Percentiles rank a stretch among this genome's conserved stretches.
Conservation (phyloP, 2,113 vertebrate species). For the Leucopternis melanops region DNA sequence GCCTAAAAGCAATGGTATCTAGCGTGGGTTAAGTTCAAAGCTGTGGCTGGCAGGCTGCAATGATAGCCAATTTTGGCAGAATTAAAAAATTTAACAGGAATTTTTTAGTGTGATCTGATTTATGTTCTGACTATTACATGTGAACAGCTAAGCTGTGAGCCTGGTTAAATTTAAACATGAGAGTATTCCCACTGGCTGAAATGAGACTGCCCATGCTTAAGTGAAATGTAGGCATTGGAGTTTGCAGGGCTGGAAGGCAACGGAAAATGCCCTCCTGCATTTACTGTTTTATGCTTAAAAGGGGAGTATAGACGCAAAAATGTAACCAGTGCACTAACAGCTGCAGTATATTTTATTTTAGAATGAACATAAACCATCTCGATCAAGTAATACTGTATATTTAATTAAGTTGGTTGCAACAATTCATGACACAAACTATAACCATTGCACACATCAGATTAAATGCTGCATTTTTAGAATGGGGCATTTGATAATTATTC, state of each 20-base stretch:
- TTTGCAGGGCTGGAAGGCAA: not conserved
- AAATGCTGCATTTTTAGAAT: not conserved
- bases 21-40: not conserved
- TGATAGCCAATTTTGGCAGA: not conserved
- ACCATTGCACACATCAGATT: not conserved
- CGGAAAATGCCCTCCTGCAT: not conserved
- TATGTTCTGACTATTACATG: not conserved
- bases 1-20: not conserved
- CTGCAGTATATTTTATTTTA: not conserved
- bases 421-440: not conserved
- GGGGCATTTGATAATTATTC: not conserved
- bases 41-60: not conserved
- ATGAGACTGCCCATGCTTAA: not conserved
- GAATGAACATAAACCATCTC: not conserved
- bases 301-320: not conserved
- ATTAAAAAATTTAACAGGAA: not conserved
- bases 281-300: not conserved
- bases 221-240: not conserved
- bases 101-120: not conserved
- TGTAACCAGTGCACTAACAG: not conserved
- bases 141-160: not conserved
- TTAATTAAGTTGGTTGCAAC: not conserved
- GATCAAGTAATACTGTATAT: not conserved
- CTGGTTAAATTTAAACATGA: not conserved
- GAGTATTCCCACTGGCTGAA: not conserved